A percentile compares a stretch with the other conserved stretches of the same genome.
Conservation (phyloP, 2,888 invertebrate genomes). For the Drosophila peninsularis region DNA sequence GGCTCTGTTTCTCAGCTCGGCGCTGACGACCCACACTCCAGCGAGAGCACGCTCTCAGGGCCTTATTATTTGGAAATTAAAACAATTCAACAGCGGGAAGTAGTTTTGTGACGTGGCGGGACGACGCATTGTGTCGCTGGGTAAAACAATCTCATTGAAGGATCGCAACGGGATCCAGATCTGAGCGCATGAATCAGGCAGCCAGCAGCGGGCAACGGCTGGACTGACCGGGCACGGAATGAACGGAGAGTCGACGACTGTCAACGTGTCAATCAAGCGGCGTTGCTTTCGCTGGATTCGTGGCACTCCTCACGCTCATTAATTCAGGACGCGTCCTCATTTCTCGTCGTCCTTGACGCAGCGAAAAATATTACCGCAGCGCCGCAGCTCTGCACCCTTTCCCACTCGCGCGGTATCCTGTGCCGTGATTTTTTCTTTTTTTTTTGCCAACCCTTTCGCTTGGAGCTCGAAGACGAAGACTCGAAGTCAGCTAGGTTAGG, state of each 20-base stretch:
- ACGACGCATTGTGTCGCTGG: conserved; percentile 24
- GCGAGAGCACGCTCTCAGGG: not conserved
- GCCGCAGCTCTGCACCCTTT: conserved; percentile 50
- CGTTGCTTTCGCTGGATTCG: conserved; percentile 28
- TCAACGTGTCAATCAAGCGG: conserved; percentile 82
- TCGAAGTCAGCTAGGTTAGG: conserved; percentile 8
- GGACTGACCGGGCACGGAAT: conserved; percentile 46
- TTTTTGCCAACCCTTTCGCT: conserved; percentile 30
- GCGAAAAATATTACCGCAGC: conserved; percentile 37
- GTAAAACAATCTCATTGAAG: conserved; percentile 70
- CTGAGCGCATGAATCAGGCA: conserved; percentile 25
- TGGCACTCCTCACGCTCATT: conserved; percentile 51
- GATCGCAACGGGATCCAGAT: conserved; percentile 75
- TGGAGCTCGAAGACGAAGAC: conserved; percentile 46
- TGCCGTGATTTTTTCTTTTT: conserved; percentile 5
- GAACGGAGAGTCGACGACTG: conserved; percentile 58
- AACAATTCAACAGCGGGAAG: conserved; percentile 63
- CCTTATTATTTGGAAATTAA: conserved; percentile 41
- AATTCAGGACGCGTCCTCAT: conserved; percentile 62
- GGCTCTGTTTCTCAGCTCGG: not conserved
- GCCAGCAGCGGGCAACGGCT: conserved; percentile 3
- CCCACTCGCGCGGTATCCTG: conserved; percentile 11
- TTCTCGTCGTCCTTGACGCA: conserved; percentile 58
- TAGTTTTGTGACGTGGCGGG: conserved; percentile 17
- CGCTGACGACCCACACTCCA: conserved; percentile 9